These are phyloP conservation scores for Rousettus madagascariensis DNA, from an alignment of 2,797 vertebrate genomes.

Conservation along the genomic window DNA sequence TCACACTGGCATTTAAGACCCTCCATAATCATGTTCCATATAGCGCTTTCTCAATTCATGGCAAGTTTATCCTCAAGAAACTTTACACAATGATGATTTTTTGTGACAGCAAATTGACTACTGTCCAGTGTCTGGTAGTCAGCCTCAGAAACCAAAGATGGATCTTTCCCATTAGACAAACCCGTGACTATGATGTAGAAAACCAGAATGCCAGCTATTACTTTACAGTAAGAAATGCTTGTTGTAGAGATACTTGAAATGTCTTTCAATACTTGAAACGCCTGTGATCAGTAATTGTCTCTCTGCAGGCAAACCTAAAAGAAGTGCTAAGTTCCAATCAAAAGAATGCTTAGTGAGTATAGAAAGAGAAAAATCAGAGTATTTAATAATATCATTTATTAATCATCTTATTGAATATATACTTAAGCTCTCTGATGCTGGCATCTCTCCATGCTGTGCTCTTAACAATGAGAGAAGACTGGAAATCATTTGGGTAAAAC, in stretches of 20 bases:
- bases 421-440: neutral
- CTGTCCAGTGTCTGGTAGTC: neutral
- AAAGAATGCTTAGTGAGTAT: neutral
- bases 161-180: neutral
- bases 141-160: neutral
- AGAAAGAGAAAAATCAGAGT: neutral
- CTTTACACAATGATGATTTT: neutral
- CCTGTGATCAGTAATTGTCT: neutral
- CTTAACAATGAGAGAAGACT: neutral
- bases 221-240: neutral
- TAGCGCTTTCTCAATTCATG: neutral
- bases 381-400: slow-evolving; percentile 35
- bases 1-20: neutral
- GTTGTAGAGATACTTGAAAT: neutral
- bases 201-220: neutral
- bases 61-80: neutral
- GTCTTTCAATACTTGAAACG: neutral
- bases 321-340: neutral
- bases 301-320: neutral
- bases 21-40: neutral
- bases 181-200: neutral
- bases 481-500: neutral
- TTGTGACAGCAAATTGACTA: neutral
- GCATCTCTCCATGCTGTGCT: neutral
- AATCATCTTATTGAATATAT: slow-evolving; percentile 12